Conservation (phyloP, 2,113 vertebrate genomes). For the Phainopepla nitens region DNA sequence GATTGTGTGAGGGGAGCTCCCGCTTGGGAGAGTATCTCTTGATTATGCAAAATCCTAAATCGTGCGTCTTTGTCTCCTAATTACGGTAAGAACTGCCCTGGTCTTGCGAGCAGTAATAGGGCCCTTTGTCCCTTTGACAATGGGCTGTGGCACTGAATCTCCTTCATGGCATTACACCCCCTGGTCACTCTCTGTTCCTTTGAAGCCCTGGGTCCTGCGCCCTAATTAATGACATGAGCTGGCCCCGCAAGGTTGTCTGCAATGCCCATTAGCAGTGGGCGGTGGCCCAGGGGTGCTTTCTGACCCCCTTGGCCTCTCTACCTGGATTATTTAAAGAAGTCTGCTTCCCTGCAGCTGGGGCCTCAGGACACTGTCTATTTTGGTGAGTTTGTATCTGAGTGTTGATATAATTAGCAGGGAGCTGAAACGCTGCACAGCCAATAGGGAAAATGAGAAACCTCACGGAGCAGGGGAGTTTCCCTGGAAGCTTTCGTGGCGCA, state of each 20-base stretch:
- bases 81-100: slow-evolving; percentile 22
- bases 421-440: not conserved
- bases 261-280: not conserved
- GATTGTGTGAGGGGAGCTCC: slow-evolving; percentile 41
- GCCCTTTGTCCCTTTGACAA: slow-evolving; percentile 15
- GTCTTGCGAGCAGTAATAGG: not conserved
- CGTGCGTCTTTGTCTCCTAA: slow-evolving; percentile 35
- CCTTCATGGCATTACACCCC: not conserved
- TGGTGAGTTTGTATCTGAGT: slow-evolving; percentile 21
- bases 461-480: not conserved
- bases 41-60: slow-evolving; percentile 43
- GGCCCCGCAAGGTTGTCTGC: not conserved
- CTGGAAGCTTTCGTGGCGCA: not conserved
- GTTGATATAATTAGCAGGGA: slow-evolving; percentile 48
- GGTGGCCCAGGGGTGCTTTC: not conserved
- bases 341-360: not conserved
- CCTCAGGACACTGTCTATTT: slow-evolving; percentile 40
- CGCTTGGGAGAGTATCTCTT: slow-evolving; percentile 18
- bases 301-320: not conserved
- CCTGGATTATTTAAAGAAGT: not conserved
- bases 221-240: not conserved
- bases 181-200: not conserved
- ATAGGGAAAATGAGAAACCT: slow-evolving; percentile 20
- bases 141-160: not conserved
- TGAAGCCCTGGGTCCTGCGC: slow-evolving; percentile 6